Evolutionary conservation across 1,140 invertebrate species (phyloP).

Genomic region (Drosophila auraria): DNA sequence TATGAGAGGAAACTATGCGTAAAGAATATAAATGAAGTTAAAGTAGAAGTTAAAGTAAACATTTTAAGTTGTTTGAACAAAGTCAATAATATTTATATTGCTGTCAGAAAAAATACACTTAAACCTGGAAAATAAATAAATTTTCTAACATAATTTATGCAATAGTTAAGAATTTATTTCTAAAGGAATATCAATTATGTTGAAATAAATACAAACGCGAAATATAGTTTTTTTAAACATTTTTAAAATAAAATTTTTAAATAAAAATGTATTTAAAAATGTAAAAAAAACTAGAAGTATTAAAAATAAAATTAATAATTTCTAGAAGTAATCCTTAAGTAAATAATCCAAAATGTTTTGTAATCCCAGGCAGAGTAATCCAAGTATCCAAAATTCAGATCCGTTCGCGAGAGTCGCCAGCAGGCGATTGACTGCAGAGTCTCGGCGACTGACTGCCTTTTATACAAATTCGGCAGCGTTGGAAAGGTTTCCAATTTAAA

Average conservation of each 20-base stretch:
- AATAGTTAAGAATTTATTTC: too few species aligned
- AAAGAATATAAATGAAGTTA: not conserved
- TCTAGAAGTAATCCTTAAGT: slow-evolving; percentile 21
- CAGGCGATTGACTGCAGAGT: slow-evolving; percentile 38
- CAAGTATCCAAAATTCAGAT: slow-evolving; percentile 5
- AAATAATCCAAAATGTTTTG: slow-evolving; percentile 28
- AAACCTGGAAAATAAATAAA: too few species aligned
- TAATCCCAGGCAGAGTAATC: slow-evolving; percentile 27
- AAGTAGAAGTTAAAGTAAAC: not conserved
- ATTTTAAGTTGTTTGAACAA: not conserved
- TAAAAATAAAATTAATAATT: not conserved
- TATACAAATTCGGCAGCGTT: slow-evolving; percentile 49
- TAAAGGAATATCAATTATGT: too few species aligned
- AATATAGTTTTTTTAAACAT: too few species aligned
- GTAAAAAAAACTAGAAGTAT: not conserved
- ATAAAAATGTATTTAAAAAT: not conserved
- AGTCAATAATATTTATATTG: too few species aligned
- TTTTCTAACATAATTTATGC: too few species aligned
- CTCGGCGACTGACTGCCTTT: slow-evolving; percentile 21
- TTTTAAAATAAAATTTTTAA: too few species aligned
- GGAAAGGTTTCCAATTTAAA: slow-evolving; percentile 71
- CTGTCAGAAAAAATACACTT: too few species aligned
- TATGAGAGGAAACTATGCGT: not conserved
- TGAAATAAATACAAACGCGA: too few species aligned
- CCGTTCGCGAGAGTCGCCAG: slow-evolving; percentile 16